Evolutionary conservation across 2,797 vertebrate genomes (phyloP).

Genomic region (Crocodylus rhombifer): DNA sequence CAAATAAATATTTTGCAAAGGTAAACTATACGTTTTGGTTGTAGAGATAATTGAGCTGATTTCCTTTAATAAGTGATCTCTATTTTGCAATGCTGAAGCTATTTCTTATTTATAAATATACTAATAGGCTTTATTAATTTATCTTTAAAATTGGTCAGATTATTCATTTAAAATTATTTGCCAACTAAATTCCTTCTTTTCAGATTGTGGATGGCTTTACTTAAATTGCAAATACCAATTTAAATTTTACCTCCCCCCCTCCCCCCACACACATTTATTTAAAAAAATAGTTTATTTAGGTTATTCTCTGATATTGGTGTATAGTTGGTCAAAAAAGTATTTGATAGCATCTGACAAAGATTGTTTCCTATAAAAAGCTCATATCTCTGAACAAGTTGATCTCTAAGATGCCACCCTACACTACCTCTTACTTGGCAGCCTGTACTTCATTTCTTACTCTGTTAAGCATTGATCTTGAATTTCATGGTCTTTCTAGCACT

Average conservation of each 20-base stretch:
- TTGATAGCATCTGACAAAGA: too few relatives aligned
- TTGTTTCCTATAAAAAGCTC: too few relatives aligned
- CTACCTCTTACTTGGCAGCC: too few relatives aligned
- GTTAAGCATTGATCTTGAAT: not conserved
- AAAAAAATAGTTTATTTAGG: too few relatives aligned
- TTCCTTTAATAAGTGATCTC: conserved; percentile 76
- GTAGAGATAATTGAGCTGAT: conserved; percentile 79
- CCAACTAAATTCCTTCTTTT: conserved; percentile 24
- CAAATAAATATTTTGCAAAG: conserved; percentile 82
- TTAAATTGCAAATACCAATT: too few relatives aligned
- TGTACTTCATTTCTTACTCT: not conserved
- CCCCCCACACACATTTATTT: too few relatives aligned
- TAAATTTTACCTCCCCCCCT: too few relatives aligned
- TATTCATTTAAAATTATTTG: conserved; percentile 34
- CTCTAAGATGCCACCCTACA: too few relatives aligned
- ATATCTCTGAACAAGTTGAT: too few relatives aligned
- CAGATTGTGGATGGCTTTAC: not conserved
- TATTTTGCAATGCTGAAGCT: conserved; percentile 69
- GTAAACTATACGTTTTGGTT: conserved; percentile 79
- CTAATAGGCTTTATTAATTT: conserved; percentile 74
- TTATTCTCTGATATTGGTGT: too few relatives aligned
- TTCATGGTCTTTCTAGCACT: not conserved
- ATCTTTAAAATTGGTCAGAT: conserved; percentile 50
- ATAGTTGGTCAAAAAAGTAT: too few relatives aligned
- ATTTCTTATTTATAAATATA: conserved; percentile 81